Evolutionary conservation across 2,888 invertebrate genomes (phyloP), one percentile per base, ranked within the genome.

Genomic region (Pediacus dermestoides): DNA sequence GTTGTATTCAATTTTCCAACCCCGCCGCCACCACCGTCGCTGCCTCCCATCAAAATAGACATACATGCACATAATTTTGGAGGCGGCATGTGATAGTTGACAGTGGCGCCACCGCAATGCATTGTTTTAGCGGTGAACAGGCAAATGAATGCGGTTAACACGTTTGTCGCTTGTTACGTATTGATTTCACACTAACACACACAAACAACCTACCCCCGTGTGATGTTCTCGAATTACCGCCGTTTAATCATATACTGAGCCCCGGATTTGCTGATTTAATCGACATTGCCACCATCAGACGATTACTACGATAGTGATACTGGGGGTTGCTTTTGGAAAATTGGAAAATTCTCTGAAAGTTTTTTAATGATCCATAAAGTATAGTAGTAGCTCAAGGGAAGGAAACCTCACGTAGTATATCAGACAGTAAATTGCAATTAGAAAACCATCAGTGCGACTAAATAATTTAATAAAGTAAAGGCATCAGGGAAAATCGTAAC

Each of bases 81-180:
- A 41, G 47, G 54, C 55, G 49, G 54, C n/a, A n/a, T 46, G 53
- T 50, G 42, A 48, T 49, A 43, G 57, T 55, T 62, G 63, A 63
- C 61, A 50, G 48, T 43, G 53, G 61, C 61, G 59, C 61, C 60
- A 62, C 66, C 67, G 59, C 67, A 64, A 53, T 61, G 65, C 65
- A 70, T 69, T 70, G 70, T 70, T 70, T 69, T 60, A 60, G 68
- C 63, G 69, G 68, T 67, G 61, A 61, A 57, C 66, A 64, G 66
- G 68, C 68, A 69, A 70, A 68, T 69, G 69, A 70, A 66, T 66
- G 70, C 59, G 70, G 69, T 70, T 70, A 67, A 68, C 69, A 68
- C 68, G 64, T 66, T 66, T 64, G 66, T 66, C 66, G 65, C 64
- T 64, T 62, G 66, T 65, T 64, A 61, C 57, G 66, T 68, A 68